Base-by-base conservation (phyloP, 2,113 vertebrate species). In the Blennius ocellaris region DNA sequence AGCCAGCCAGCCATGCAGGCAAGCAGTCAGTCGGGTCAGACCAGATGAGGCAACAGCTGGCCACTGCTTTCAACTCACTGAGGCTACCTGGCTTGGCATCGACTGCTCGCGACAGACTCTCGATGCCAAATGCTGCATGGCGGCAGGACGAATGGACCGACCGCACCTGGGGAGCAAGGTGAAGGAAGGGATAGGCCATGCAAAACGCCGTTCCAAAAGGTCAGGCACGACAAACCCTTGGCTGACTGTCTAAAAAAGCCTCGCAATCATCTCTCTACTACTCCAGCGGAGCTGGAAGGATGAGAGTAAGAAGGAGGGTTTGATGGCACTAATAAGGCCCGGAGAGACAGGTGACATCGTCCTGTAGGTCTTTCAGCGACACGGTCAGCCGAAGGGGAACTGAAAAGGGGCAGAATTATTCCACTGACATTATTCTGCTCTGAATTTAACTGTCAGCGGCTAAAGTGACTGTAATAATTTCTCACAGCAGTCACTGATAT, bases 21-120 rank as follows among this genome's bases (percentile, higher is more conserved):
- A 70, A 82, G 11, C 52, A 53, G 78, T 58, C 56, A 5, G 49
- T 38, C 7, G 44, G 69, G 81, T 71, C 81, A 88, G 67, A 76
- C 40, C 81, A 88, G 67, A 76, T 38, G 52, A 72, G 38, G 30
- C 58, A 90, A 84, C 87, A 92, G 82, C 85, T 88, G 90, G 87
- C 82, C n/a, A 54, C 58, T 63, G 76, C 75, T 82, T 70, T 80
- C 81, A 81, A 71, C 80, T 82, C 67, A 38, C 73, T 59, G 41
- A 69, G 66, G 55, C 60, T 82, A 87, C 86, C 89, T 90, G 86
- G 78, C 71, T 66, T 62, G 73, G 83, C 80, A 75, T 83, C 81
- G 51, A 39, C 55, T 41, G 62, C 62, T 44, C 40, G 56, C n/a
- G 37, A 74, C 67, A 41, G 59, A 57, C 39, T 6, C 9, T 38